Percentiles rank a stretch among this genome's conserved stretches.
Conservation (phyloP, 2,888 invertebrate species). For the Lamproptera curius region DNA sequence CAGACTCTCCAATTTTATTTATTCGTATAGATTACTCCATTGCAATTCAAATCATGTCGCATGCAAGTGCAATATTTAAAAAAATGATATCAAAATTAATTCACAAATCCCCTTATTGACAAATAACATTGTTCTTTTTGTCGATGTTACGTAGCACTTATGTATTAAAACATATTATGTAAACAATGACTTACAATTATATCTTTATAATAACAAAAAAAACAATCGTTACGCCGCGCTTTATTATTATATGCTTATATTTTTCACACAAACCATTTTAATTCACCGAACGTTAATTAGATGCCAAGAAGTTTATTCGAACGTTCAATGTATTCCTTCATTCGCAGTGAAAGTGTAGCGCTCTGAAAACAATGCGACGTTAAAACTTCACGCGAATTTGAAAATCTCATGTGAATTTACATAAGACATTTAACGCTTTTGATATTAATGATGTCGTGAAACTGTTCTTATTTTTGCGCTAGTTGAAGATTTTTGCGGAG, state of each 20-base stretch:
- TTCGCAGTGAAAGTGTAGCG: slow-evolving; percentile 13
- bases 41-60: no score
- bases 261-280: neutral
- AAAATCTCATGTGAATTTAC: slow-evolving; percentile 17
- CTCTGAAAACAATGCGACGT: neutral
- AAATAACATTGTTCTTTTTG: no score
- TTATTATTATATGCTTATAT: slow-evolving; percentile 2
- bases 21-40: no score
- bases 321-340: slow-evolving; percentile 1
- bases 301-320: neutral
- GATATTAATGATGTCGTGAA: slow-evolving; percentile 1
- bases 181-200: neutral
- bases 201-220: neutral
- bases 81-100: no score
- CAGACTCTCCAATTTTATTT: no score
- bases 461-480: slow-evolving; percentile 4
- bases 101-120: no score
- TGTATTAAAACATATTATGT: no score
- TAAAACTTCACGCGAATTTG: slow-evolving; percentile 16
- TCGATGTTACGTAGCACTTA: no score
- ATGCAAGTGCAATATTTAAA: no score
- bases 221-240: neutral
- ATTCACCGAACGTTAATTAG: neutral
- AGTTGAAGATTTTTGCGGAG: no score
- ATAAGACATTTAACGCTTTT: slow-evolving; percentile 6